phyloP scores from a whole-genome alignment of 2,797 vertebrate genomes.

The Sciurus carolinensis region DNA sequence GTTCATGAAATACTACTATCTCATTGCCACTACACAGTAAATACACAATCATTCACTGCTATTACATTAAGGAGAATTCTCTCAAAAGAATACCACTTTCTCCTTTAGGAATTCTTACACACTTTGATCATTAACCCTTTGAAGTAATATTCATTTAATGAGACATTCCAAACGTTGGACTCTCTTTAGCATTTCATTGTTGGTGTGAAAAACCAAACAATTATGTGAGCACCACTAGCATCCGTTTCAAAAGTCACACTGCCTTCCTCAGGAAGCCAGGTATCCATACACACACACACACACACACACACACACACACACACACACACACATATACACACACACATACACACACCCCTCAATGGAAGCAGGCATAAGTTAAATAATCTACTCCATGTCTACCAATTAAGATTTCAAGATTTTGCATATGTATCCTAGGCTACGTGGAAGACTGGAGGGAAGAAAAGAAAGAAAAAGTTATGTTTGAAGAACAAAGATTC shows the following conservation, averaged over 20 bases:
- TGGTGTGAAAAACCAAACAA: constrained; percentile 75
- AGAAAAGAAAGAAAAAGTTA: neutral
- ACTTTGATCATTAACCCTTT: constrained; percentile 95
- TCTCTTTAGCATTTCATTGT: constrained; percentile 88
- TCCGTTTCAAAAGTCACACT: constrained; percentile 75
- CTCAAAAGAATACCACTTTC: constrained; percentile 89
- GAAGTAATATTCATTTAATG: constrained; percentile 92
- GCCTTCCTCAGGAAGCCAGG: constrained; percentile 65
- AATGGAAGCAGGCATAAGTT: neutral
- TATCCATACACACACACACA: neutral
- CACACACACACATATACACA: no score
- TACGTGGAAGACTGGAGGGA: neutral
- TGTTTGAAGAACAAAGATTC: neutral
- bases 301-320: neutral
- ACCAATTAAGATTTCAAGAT: neutral
- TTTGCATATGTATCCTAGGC: neutral
- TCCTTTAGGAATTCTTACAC: constrained; percentile 92
- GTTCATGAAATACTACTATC: constrained; percentile 82
- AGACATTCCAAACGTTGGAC: constrained; percentile 91
- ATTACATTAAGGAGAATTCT: constrained; percentile 88
- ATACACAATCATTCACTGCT: constrained; percentile 92
- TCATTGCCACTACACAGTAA: constrained; percentile 90
- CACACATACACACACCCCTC: neutral
- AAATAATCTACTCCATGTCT: neutral
- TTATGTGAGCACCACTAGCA: constrained; percentile 57